Conservation (phyloP, 2,888 invertebrate genomes). For the Bruchidius siliquastri region DNA sequence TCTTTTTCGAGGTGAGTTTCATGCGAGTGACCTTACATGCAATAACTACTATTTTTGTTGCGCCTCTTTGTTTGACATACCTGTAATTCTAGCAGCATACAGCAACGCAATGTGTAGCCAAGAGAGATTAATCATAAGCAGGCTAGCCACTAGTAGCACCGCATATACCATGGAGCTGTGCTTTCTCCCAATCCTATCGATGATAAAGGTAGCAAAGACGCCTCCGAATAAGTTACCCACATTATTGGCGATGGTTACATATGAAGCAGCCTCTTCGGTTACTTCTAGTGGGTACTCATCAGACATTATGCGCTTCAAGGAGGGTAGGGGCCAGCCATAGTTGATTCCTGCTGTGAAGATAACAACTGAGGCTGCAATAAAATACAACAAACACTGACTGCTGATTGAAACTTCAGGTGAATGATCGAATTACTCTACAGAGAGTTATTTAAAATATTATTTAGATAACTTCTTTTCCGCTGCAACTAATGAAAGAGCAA, state of each 20-base stretch:
- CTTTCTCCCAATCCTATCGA: constrained; percentile 28
- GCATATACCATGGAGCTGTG: constrained; percentile 23
- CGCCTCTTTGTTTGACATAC: constrained; percentile 1
- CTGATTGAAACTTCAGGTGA: no score
- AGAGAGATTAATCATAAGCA: constrained; percentile 21
- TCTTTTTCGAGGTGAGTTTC: no score
- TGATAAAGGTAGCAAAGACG: constrained; percentile 19
- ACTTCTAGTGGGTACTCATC: constrained; percentile 25
- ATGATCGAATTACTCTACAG: no score
- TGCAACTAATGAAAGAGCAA: no score
- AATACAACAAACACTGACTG: background rate
- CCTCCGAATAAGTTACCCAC: constrained; percentile 27
- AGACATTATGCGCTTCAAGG: constrained; percentile 25
- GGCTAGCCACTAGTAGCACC: constrained; percentile 22
- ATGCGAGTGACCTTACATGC: no score
- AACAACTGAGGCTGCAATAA: constrained; percentile 12
- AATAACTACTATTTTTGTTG: background rate
- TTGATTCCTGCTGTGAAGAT: constrained; percentile 24
- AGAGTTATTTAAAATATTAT: no score
- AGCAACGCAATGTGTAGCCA: constrained; percentile 12
- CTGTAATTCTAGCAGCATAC: constrained; percentile 24
- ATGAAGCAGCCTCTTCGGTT: constrained; percentile 27
- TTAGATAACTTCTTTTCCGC: no score
- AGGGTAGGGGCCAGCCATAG: constrained; percentile 30
- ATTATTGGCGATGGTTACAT: constrained; percentile 24